Conservation (phyloP, 2,797 vertebrate genomes). For the Centropyge bicolor region DNA sequence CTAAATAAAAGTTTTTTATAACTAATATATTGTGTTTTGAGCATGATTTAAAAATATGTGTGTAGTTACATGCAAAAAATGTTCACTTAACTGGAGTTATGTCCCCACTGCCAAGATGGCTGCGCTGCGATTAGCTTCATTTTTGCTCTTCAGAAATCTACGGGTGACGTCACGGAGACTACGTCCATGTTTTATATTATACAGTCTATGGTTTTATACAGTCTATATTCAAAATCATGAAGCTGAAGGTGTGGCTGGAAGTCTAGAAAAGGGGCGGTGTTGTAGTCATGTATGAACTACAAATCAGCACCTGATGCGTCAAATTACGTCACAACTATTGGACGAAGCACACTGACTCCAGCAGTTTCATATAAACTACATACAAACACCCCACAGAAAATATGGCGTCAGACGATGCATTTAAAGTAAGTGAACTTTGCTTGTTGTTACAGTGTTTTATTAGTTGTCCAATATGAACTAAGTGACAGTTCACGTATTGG, state of each 20-base stretch:
- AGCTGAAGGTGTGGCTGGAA: too few species aligned
- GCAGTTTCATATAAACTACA: neutral
- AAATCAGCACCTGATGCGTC: accelerated
- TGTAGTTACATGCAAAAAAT: too few species aligned
- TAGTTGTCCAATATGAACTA: neutral
- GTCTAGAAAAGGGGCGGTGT: neutral
- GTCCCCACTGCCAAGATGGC: too few species aligned
- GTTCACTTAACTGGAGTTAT: too few species aligned
- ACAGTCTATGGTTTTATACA: too few species aligned
- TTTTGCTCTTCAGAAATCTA: too few species aligned
- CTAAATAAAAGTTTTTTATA: constrained; percentile 45
- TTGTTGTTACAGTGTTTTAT: neutral
- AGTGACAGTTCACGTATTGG: accelerated
- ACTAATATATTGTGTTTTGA: neutral
- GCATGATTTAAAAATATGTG: neutral
- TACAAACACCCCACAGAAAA: accelerated
- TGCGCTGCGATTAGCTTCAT: too few species aligned
- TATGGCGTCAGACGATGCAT: constrained; percentile 74
- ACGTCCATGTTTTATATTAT: too few species aligned
- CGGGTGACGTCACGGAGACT: too few species aligned
- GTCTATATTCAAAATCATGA: too few species aligned
- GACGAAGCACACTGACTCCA: neutral
- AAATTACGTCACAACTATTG: constrained; percentile 50
- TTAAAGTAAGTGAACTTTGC: constrained; percentile 69
- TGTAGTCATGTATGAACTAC: constrained; percentile 3